phyloP scores from a whole-genome alignment of 92 coral and sea anemone genomes.

The Meandrina meandrites region DNA sequence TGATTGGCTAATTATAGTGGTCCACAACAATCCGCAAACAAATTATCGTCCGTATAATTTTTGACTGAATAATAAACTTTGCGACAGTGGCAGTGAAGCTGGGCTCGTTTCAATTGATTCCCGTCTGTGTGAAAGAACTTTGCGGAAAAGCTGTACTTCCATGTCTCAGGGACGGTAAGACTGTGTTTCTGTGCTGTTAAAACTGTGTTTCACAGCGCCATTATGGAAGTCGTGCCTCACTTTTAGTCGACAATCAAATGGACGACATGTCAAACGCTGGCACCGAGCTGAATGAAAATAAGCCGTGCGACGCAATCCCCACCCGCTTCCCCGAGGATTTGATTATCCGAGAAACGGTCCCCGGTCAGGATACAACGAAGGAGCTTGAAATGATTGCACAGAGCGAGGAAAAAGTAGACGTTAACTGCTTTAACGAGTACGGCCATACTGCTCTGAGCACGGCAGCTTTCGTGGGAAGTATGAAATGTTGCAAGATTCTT shows the following conservation, averaged over 20 bases:
- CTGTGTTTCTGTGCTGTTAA: neutral
- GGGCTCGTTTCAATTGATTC: neutral
- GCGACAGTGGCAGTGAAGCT: neutral
- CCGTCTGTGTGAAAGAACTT: no score
- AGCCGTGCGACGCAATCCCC: constrained; percentile 1
- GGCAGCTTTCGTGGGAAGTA: constrained; percentile 86
- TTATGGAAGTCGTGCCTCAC: neutral
- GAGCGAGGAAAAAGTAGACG: constrained; percentile 54
- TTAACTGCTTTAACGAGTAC: constrained; percentile 70
- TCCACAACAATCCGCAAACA: constrained; percentile 7
- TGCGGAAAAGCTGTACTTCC: no score
- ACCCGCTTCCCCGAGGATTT: constrained; percentile 80
- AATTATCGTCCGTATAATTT: constrained; percentile 4
- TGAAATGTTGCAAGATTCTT: constrained; percentile 67
- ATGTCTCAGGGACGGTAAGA: no score
- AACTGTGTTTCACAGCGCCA: neutral
- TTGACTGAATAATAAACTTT: neutral
- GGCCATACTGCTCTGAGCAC: constrained; percentile 85
- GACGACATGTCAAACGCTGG: constrained; percentile 9
- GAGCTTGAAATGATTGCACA: constrained; percentile 71
- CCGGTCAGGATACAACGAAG: constrained; percentile 72
- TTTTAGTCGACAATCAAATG: neutral
- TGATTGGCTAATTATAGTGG: constrained; percentile 4
- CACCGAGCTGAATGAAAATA: neutral
- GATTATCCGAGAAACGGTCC: constrained; percentile 84